Percentiles rank a stretch among this genome's conserved stretches.
These are phyloP conservation scores for Lutraria lutraria DNA, from an alignment of 2,888 invertebrate genomes.

Conservation along the genomic window DNA sequence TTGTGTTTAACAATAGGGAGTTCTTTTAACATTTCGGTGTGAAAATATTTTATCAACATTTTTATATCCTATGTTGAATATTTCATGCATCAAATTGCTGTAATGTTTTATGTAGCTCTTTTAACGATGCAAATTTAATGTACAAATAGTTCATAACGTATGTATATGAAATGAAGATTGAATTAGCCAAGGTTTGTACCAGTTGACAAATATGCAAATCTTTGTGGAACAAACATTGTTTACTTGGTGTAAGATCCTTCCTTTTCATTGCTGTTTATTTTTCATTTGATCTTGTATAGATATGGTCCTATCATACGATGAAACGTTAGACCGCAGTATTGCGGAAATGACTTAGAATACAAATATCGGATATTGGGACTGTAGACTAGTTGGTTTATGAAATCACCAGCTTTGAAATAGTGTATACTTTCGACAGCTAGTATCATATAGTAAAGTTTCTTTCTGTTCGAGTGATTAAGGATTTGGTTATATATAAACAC, in stretches of 20 bases:
- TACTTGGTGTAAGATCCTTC: background rate
- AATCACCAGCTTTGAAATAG: background rate
- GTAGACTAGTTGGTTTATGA: background rate
- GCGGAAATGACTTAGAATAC: conserved; percentile 9
- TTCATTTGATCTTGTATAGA: conserved; percentile 20
- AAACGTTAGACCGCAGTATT: background rate
- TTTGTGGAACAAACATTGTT: background rate
- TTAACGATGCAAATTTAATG: background rate
- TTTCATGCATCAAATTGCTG: background rate
- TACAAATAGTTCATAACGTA: background rate
- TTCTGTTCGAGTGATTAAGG: background rate
- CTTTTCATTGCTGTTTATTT: conserved; percentile 16
- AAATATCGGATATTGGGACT: conserved; percentile 22
- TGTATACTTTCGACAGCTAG: background rate
- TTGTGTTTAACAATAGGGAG: background rate
- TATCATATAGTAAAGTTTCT: background rate
- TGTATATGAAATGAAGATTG: background rate
- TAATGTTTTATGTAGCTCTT: background rate
- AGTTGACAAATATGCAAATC: conserved; percentile 7
- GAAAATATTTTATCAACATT: background rate
- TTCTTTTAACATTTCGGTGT: background rate
- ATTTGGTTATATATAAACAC: background rate
- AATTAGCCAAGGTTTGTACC: background rate
- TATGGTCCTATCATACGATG: background rate
- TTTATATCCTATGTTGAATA: background rate